Evolutionary conservation across 2,888 invertebrate species (phyloP), one percentile per base, ranked within the genome.

Genomic region (Ophioninae sp.): DNA sequence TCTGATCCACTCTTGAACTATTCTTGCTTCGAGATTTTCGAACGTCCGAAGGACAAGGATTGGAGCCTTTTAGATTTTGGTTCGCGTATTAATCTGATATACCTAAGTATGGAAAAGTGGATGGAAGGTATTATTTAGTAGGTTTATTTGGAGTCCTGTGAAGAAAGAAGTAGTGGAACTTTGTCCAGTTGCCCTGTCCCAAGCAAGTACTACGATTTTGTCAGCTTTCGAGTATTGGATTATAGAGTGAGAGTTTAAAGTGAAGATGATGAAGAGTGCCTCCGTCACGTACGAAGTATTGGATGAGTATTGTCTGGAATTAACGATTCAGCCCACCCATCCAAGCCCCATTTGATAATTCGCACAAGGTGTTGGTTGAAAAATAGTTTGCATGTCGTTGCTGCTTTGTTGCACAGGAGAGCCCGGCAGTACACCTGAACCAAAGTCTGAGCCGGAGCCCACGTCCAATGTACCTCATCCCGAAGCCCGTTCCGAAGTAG

Each of bases 381-480:
- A 81, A 67, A 84, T 86, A 86, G 86, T 80, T 79, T 81, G 86
- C 92, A 91, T 91, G 91, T 89, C 87, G 89, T 91, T 88, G 90
- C 88, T 90, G 92, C 92, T 92, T 92, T 92, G 90, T 92, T 92
- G 92, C 92, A 93, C 92, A 93, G 93, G 93, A 88, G 89, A 91
- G 87, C 89, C 91, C 87, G 88, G 88, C 88, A 89, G 90, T 87
- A 92, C 90, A 89, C 89, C 90, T 74, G 83, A 81, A 76, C 92
- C 94, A 2, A 90, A 92, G 89, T 91, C 94, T 0, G 88, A 90
- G 79, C 88, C 91, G 0, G 88, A 89, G 77, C 85, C 91, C 20
- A 92, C 91, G 75, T 91, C 93, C 30, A 30, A 1, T 0, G 83
- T 88, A 78, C 81, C 88, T 41, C 84, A 68, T 2, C 68, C 90